phyloP scores from a whole-genome alignment of 2,888 invertebrate species.

The Drosophila pseudotakahashii region DNA sequence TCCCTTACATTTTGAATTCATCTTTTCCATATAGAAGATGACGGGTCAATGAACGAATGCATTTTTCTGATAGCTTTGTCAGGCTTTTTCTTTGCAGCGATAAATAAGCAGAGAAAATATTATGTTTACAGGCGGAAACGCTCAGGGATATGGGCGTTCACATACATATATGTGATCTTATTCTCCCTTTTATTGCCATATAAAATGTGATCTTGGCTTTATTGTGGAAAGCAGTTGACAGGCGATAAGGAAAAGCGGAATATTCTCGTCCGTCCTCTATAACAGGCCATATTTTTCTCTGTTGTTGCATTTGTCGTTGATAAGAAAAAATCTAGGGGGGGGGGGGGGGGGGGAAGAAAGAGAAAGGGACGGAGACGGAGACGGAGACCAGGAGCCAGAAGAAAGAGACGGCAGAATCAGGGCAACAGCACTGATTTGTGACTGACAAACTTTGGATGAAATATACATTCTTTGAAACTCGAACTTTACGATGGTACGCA shows the following conservation, averaged over 20 bases:
- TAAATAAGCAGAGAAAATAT: slow-evolving; percentile 12
- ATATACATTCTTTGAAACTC: background rate
- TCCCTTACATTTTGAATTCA: too few relatives aligned
- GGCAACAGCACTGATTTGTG: slow-evolving; percentile 22
- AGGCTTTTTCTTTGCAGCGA: slow-evolving; percentile 7
- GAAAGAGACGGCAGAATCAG: background rate
- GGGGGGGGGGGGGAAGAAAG: too few relatives aligned
- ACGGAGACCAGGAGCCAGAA: background rate
- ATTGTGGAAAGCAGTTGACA: slow-evolving; percentile 8
- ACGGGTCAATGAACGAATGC: slow-evolving; percentile 22
- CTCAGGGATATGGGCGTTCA: background rate
- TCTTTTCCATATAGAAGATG: background rate
- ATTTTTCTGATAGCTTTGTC: slow-evolving; percentile 30
- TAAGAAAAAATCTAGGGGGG: slow-evolving; percentile 1
- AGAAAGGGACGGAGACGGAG: too few relatives aligned
- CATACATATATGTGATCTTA: slow-evolving; percentile 1
- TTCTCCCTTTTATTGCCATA: slow-evolving; percentile 14
- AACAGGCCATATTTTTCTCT: slow-evolving; percentile 28
- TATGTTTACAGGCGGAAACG: slow-evolving; percentile 25
- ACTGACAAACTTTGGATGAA: slow-evolving; percentile 22
- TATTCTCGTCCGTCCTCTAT: slow-evolving; percentile 13
- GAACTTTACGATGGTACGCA: too few relatives aligned
- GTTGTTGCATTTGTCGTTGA: slow-evolving; percentile 20
- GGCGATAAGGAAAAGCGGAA: slow-evolving; percentile 25
- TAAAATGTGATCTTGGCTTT: slow-evolving; percentile 25